A percentile compares a stretch with the other conserved stretches of the same genome.
Evolutionary conservation across 2,113 vertebrate species (phyloP).

Genomic region (Halcyon malimbica): DNA sequence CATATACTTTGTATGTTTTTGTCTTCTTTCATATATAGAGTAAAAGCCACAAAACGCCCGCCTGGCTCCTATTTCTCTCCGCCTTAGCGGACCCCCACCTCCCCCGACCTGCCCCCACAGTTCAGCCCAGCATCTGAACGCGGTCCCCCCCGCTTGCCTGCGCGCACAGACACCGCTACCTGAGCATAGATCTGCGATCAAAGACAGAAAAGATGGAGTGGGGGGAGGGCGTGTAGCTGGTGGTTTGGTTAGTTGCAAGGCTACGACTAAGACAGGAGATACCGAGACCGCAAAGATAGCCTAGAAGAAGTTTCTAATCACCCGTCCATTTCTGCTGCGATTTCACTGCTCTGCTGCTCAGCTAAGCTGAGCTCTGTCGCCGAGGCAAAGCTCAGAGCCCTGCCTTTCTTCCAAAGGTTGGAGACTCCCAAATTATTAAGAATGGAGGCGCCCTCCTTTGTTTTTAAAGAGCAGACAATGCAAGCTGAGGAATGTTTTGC

Average conservation of each 20-base stretch:
- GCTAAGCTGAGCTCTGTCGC: background rate
- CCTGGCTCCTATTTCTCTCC: conserved; percentile 76
- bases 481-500: conserved; percentile 50
- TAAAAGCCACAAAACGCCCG: conserved; percentile 88
- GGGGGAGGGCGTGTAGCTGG: background rate
- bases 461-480: conserved; percentile 52
- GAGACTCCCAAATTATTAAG: conserved; percentile 41
- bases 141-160: background rate
- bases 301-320: background rate
- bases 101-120: background rate
- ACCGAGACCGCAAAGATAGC: background rate
- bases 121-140: background rate
- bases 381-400: background rate
- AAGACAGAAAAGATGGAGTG: background rate
- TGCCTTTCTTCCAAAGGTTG: background rate
- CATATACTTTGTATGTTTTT: conserved; percentile 99
- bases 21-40: conserved; percentile 98
- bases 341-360: background rate
- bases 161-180: background rate
- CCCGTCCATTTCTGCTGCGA: conserved; percentile 10
- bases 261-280: background rate
- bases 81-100: background rate
- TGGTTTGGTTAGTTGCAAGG: background rate
- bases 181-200: background rate
- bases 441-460: conserved; percentile 61